phyloP scores from a whole-genome alignment of 2,113 vertebrate species.

The Dicrurus megarhynchus region DNA sequence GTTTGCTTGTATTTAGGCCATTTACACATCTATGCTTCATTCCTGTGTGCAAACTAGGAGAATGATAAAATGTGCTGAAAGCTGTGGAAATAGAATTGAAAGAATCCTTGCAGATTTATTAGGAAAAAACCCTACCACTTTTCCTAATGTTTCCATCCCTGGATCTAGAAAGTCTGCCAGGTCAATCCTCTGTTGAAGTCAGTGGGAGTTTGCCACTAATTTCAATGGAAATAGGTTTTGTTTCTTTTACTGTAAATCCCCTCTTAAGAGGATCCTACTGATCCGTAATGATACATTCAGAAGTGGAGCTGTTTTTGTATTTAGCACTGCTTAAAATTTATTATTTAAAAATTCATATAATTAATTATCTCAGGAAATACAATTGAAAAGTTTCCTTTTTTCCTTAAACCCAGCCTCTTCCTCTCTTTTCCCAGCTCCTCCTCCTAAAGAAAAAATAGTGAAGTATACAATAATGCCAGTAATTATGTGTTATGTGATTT shows the following conservation, averaged over 20 bases:
- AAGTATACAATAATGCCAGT: constrained; percentile 62
- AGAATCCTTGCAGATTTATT: constrained; percentile 10
- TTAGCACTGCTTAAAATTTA: constrained; percentile 23
- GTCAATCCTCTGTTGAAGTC: neutral
- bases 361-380: constrained; percentile 48
- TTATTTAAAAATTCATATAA: constrained; percentile 15
- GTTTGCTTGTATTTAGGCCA: neutral
- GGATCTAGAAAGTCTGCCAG: neutral
- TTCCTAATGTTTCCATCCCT: constrained; percentile 2
- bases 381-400: constrained; percentile 46
- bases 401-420: constrained; percentile 3
- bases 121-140: neutral
- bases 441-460: neutral
- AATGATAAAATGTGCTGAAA: neutral
- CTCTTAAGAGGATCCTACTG: constrained; percentile 49
- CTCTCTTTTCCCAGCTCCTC: neutral
- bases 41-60: neutral
- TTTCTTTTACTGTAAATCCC: constrained; percentile 30
- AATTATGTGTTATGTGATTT: constrained; percentile 73
- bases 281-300: constrained; percentile 54
- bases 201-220: neutral
- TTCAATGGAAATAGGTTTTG: constrained; percentile 13
- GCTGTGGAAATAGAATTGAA: neutral
- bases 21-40: neutral
- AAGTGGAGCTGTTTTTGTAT: constrained; percentile 45